Evolutionary conservation across 2,797 vertebrate species (phyloP).

Genomic region (Choloepus didactylus): DNA sequence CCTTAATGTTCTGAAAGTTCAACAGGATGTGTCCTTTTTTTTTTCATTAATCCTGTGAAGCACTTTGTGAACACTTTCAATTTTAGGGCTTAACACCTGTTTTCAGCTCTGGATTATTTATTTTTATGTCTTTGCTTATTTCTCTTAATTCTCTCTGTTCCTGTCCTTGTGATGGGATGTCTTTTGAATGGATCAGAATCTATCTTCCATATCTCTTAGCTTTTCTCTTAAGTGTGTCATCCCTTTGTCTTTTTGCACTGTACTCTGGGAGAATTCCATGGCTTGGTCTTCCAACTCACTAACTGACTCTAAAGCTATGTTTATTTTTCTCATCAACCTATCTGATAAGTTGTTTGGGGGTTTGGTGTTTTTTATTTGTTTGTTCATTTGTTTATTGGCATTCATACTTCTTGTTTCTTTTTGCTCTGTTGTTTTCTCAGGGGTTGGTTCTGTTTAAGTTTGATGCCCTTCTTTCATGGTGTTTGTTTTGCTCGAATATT

Average conservation of each 20-base stretch:
- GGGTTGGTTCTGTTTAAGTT: not conserved
- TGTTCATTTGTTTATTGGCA: not conserved
- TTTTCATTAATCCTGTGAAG: not conserved
- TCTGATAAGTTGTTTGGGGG: not conserved
- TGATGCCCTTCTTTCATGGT: not conserved
- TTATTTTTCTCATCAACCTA: not conserved
- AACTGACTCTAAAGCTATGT: not conserved
- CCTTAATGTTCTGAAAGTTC: not conserved
- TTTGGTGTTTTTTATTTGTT: not conserved
- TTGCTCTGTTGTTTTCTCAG: not conserved
- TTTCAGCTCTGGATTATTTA: not conserved
- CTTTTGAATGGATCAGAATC: not conserved
- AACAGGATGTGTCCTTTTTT: not conserved
- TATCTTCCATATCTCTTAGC: not conserved
- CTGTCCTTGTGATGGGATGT: not conserved
- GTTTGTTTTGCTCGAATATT: slow-evolving; percentile 30
- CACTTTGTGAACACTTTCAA: not conserved
- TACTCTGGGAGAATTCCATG: not conserved
- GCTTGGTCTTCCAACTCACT: not conserved
- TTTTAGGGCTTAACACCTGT: not conserved
- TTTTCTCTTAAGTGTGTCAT: not conserved
- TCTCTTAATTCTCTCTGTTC: not conserved
- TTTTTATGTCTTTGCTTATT: not conserved
- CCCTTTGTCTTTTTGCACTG: not conserved
- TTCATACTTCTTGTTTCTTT: slow-evolving; percentile 20